Evolutionary conservation across 2,888 invertebrate species (phyloP), one percentile per base, ranked within the genome.

Genomic region (Erebia ligea): DNA sequence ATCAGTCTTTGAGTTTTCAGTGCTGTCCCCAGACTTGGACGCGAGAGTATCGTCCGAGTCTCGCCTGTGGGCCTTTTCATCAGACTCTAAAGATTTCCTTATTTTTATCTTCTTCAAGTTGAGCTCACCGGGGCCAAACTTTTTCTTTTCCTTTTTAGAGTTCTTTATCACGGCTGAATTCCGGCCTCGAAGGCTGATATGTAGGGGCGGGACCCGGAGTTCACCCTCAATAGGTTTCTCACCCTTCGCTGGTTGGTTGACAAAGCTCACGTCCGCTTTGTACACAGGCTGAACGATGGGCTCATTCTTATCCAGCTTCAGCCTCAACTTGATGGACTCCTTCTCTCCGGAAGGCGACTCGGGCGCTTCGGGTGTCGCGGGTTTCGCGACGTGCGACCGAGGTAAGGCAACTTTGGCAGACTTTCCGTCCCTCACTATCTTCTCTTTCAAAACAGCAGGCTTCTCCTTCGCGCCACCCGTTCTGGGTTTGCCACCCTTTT

Each of bases 121-220:
- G 45, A 93, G 80, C 58, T 94, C 82, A 13, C 93, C 93, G 0
- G 90, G 88, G 50, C 88, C 88, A 73, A 92, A 86, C 80, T 95
- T 95, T 81, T 94, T 95, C 79, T 95, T 93, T 72, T 95, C 94
- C 78, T 96, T 96, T 79, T 96, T 96, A 65, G 96, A 96, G 83
- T 96, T 95, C 81, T 96, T 97, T 78, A 97, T 97, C 63, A 98
- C 97, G 56, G 97, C 97, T 0, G 97, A 97, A 85, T 97, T 97
- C 70, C 97, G 94, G 1, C 97, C 97, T 72, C 98, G 94, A 57
- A 98, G 90, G 70, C 97, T 97, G 80, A 98, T 98, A 85, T 98
- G 98, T 73, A 98, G 91, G 1, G 98, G 98, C 10, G 98, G 98
- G 62, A 98, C 98, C 69, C 97, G 94, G 9, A 96, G 95, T 80